Evolutionary conservation across 2,797 vertebrate species (phyloP), one percentile per base, ranked within the genome.

Genomic region (Macroramphosus scolopax): DNA sequence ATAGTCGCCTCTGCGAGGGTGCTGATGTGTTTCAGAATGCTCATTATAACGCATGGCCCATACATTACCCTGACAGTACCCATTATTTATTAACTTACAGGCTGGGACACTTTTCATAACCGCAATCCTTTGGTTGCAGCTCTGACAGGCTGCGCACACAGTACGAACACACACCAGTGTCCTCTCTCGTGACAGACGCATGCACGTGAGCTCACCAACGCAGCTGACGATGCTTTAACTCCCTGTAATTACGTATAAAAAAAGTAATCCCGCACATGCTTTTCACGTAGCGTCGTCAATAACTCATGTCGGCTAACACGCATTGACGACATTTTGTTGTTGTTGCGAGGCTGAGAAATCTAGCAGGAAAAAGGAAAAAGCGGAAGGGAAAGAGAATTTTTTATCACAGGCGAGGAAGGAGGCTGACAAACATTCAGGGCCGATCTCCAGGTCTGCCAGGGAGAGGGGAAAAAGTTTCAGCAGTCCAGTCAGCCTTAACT

Each of bases 51-150:
- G 71, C 80, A 56, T 41, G 57, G 71, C 52, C 86, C 75, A 81
- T 85, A 85, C 73, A 62, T 87, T 85, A 84, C 75, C 49, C 69
- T 81, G 83, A 82, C 78, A 67, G 84, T 80, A 44, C 36, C 55
- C 78, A 81, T 88, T 86, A 88, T 87, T 88, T 86, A 88, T 88
- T 86, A 85, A 87, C 70, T 57, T 70, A 66, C 56, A 67, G 70
- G 69, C 66, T 42, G n/a, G n/a, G 24, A 72, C 77, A 75, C 80
- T 70, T 77, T 78, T 82, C 74, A 72, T 75, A 66, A 75, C 63
- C 32, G 32, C 75, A 78, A 44, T 63, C 45, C 74, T 63, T 67
- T 55, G 57, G 63, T 80, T 72, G 63, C 58, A 65, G 71, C 70
- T 68, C 76, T 85, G 76, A 88, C 81, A 81, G 81, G 52, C 68